Base-by-base conservation (phyloP, 1,140 invertebrate genomes). In the Drosophila santomea region DNA sequence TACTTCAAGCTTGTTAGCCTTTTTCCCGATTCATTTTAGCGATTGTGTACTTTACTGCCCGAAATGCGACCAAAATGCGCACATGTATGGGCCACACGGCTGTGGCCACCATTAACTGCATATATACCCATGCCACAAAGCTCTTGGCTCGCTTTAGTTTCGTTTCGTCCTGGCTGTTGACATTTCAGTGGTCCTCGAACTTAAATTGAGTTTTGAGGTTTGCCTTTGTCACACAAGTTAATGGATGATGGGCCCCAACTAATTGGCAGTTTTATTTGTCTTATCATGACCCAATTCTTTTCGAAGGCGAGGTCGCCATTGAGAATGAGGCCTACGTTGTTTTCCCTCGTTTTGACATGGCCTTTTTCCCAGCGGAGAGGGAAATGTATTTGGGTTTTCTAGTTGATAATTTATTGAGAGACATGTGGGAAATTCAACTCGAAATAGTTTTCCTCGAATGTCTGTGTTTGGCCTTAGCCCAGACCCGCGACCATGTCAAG, bases 381-480 rank as follows among this genome's bases (percentile, higher is more conserved):
- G 69, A 32, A 76, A 52, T 11, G n/a, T 77, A 80, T 77, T 73
- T 67, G 79, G 81, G 83, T 77, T 78, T 69, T 77, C 81, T 69
- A 76, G 88, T 86, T 72, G 56, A 71, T 78, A 62, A 63, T 71
- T 78, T 60, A 71, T 63, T 28, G 52, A 50, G 72, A 78, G 82
- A 66, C 80, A 81, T 73, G 61, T 84, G 36, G 43, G 62, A 56
- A 74, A 74, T 64, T 74, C 43, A 74, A 74, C 44, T 51, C 28
- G 45, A 56, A 68, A 51, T 12, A 88, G 51, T 72, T 82, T 78
- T 61, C 71, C 52, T 61, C 59, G 35, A 43, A 78, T 51, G 38
- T 28, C 41, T 20, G 44, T 80, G 43, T 86, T 66, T 59, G 82
- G 68, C 82, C 82, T 85, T 69, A 78, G 74, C 54, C 64, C 55